Percentiles rank a stretch among this genome's conserved stretches.
These are phyloP conservation scores for Andrena flavipes DNA, from an alignment of 2,888 invertebrate genomes.

Conservation along the genomic window DNA sequence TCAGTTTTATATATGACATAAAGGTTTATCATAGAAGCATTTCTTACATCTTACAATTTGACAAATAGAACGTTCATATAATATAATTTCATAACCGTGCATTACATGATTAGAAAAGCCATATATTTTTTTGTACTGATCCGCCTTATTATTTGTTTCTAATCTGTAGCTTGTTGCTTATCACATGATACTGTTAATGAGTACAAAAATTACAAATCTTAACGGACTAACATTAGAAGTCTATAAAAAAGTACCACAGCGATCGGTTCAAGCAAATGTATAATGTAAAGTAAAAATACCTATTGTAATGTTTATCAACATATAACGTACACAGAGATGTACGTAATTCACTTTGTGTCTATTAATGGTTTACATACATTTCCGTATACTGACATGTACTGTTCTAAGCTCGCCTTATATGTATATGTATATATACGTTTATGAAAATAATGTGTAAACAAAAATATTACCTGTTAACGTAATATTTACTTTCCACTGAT, in stretches of 20 bases:
- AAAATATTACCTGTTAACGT: slow-evolving; percentile 11
- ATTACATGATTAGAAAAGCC: slow-evolving; percentile 62
- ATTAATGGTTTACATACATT: slow-evolving; percentile 28
- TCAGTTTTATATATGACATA: slow-evolving; percentile 50
- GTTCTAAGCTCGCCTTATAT: slow-evolving; percentile 13
- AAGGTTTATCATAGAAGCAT: slow-evolving; percentile 49
- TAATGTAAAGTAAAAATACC: slow-evolving; percentile 54
- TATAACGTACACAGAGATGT: slow-evolving; percentile 29
- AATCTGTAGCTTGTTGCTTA: slow-evolving; percentile 52
- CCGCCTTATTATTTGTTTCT: slow-evolving; percentile 47
- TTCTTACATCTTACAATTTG: slow-evolving; percentile 47
- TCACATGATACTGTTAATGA: slow-evolving; percentile 50
- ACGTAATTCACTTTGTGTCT: slow-evolving; percentile 23
- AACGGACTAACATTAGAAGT: slow-evolving; percentile 56
- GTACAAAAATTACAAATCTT: slow-evolving; percentile 63
- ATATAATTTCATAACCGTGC: slow-evolving; percentile 49
- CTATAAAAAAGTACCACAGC: slow-evolving; percentile 55
- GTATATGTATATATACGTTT: slow-evolving; percentile 4
- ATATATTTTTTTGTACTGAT: slow-evolving; percentile 60
- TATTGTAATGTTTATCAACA: slow-evolving; percentile 36
- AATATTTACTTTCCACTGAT: slow-evolving; percentile 7
- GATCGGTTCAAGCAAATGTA: slow-evolving; percentile 41
- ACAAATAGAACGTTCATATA: slow-evolving; percentile 53
- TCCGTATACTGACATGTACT: slow-evolving; percentile 26
- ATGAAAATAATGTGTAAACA: slow-evolving; percentile 20